Conservation (phyloP, 2,113 vertebrate genomes). For the Rhynchopsitta pachyrhyncha region DNA sequence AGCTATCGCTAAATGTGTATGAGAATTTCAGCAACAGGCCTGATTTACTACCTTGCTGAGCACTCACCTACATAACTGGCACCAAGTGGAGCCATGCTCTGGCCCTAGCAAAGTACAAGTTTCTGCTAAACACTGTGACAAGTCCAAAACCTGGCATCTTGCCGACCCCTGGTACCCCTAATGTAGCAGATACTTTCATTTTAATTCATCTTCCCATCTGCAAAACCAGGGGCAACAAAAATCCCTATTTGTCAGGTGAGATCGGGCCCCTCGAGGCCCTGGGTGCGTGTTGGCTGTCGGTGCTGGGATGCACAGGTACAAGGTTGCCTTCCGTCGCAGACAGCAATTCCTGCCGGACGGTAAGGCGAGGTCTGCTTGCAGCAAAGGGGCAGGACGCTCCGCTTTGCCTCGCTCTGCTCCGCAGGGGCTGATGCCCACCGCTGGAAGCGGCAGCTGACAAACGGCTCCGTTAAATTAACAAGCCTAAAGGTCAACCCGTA, state of each 20-base stretch:
- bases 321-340: too few relatives aligned
- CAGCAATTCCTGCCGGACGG: fast-evolving
- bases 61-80: neutral
- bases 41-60: neutral
- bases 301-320: neutral
- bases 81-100: neutral
- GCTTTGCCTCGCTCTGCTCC: neutral
- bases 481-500: neutral
- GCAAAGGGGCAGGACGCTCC: neutral
- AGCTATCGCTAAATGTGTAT: neutral
- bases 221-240: neutral
- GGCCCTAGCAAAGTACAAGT: neutral
- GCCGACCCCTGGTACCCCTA: neutral
- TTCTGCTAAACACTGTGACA: neutral
- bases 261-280: neutral
- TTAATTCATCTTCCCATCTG: neutral
- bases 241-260: neutral
- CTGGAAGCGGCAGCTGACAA: neutral
- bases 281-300: neutral
- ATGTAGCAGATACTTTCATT: neutral
- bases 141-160: neutral
- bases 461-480: neutral
- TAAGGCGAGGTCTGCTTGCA: neutral
- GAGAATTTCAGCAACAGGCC: neutral
- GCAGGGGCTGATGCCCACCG: neutral